A percentile compares a stretch with the other conserved stretches of the same genome.
Evolutionary conservation across 2,888 invertebrate species (phyloP).

Genomic region (Caenorhabditis becei): DNA sequence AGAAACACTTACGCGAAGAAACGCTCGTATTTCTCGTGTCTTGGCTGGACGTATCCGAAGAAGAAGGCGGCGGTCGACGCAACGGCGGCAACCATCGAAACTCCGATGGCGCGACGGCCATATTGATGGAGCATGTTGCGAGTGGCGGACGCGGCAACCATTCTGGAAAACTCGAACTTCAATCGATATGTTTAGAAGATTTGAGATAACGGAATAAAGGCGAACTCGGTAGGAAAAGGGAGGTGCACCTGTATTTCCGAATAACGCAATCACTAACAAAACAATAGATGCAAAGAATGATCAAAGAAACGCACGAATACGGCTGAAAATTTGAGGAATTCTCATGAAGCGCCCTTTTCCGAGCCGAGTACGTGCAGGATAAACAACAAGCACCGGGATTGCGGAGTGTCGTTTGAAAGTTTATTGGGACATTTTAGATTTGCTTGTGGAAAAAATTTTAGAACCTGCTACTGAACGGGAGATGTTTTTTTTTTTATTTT

Average conservation of each 20-base stretch:
- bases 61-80: slow-evolving; percentile 72
- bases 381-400: slow-evolving; percentile 28
- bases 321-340: background rate
- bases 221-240: too few species aligned
- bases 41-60: slow-evolving; percentile 77
- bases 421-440: too few species aligned
- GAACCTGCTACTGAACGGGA: too few species aligned
- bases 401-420: slow-evolving; percentile 39
- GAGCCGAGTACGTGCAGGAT: slow-evolving; percentile 22
- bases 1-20: slow-evolving; percentile 68
- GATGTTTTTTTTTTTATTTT: too few species aligned
- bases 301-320: background rate
- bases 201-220: background rate
- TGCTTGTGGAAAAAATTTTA: too few species aligned
- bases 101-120: slow-evolving; percentile 71
- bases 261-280: background rate
- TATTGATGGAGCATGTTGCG: slow-evolving; percentile 77
- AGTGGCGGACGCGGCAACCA: slow-evolving; percentile 74
- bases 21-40: slow-evolving; percentile 77
- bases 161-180: slow-evolving; percentile 46
- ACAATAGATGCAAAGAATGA: too few species aligned
- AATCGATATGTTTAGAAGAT: background rate
- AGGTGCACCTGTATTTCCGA: too few species aligned
- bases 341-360: slow-evolving; percentile 48
- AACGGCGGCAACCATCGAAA: slow-evolving; percentile 68